These are phyloP conservation scores for Remorina albescens DNA, from an alignment of 2,797 vertebrate species.

Conservation along the genomic window DNA sequence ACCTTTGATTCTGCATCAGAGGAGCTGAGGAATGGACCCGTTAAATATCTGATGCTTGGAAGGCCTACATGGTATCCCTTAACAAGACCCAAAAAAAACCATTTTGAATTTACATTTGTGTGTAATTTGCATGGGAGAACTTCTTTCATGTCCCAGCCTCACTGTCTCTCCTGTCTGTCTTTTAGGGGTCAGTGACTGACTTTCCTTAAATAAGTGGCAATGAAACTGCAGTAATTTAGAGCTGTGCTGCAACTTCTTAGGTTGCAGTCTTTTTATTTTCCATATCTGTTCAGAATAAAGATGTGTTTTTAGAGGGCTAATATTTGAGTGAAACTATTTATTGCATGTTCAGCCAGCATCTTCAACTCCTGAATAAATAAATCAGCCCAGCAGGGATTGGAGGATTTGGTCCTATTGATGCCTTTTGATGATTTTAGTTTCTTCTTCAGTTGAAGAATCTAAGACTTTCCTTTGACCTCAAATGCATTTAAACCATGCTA, in stretches of 20 bases:
- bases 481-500: not conserved
- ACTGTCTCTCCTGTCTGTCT: not conserved
- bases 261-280: conserved; percentile 42
- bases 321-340: conserved; percentile 43
- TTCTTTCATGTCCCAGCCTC: conserved; percentile 13
- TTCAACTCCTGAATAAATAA: conserved; percentile 28
- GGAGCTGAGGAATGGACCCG: conserved; percentile 34
- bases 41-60: conserved; percentile 37
- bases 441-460: not conserved
- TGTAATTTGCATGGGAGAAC: conserved; percentile 15
- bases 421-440: not conserved
- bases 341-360: conserved; percentile 37
- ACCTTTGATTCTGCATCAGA: conserved; percentile 40
- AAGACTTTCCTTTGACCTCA: not conserved
- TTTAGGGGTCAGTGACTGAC: not conserved
- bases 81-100: conserved; percentile 33
- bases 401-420: conserved; percentile 1
- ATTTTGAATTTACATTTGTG: conserved; percentile 27
- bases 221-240: conserved; percentile 16
- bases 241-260: conserved; percentile 42
- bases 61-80: conserved; percentile 23
- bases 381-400: conserved; percentile 26
- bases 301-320: conserved; percentile 7
- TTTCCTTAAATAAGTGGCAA: conserved; percentile 22
- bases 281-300: conserved; percentile 15